Percentiles rank a stretch among this genome's conserved stretches.
Conservation (phyloP, 2,797 vertebrate genomes). For the Sylvilagus floridanus region DNA sequence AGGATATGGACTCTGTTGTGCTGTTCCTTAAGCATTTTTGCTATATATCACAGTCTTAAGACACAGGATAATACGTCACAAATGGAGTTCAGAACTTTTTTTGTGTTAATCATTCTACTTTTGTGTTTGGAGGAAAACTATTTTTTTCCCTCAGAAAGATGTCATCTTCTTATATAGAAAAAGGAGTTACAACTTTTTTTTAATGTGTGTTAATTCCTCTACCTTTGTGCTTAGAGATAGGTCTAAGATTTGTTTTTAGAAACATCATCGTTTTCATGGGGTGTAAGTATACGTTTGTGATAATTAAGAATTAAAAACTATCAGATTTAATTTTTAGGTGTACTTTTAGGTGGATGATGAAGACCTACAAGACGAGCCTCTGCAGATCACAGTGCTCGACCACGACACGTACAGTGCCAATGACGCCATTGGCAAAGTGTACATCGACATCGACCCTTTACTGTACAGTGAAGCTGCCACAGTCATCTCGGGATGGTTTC, state of each 20-base stretch:
- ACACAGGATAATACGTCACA: neutral
- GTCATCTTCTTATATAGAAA: neutral
- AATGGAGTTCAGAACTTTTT: neutral
- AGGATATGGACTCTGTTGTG: neutral
- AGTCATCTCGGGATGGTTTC: slow-evolving; percentile 99
- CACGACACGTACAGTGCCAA: slow-evolving; percentile 99
- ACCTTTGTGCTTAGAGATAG: neutral
- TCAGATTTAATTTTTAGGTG: slow-evolving; percentile 52
- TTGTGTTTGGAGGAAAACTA: neutral
- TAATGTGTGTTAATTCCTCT: neutral
- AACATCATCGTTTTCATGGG: slow-evolving; percentile 33
- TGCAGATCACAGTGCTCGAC: slow-evolving; percentile 98
- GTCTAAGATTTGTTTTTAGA: neutral
- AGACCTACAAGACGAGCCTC: slow-evolving; percentile 97
- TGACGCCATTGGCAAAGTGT: slow-evolving; percentile 99
- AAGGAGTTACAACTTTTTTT: neutral
- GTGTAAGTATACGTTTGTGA: neutral
- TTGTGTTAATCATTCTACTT: neutral
- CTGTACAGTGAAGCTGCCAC: slow-evolving; percentile 97
- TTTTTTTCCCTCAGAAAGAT: neutral
- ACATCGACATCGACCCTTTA: slow-evolving; percentile 98
- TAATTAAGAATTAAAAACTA: slow-evolving; percentile 19
- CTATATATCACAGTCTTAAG: neutral
- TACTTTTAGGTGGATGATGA: slow-evolving; percentile 96
- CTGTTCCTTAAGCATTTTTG: slow-evolving; percentile 19